Evolutionary conservation across 1,140 invertebrate genomes (phyloP), one percentile per base, ranked within the genome.

Genomic region (Trichonephila clavipes): DNA sequence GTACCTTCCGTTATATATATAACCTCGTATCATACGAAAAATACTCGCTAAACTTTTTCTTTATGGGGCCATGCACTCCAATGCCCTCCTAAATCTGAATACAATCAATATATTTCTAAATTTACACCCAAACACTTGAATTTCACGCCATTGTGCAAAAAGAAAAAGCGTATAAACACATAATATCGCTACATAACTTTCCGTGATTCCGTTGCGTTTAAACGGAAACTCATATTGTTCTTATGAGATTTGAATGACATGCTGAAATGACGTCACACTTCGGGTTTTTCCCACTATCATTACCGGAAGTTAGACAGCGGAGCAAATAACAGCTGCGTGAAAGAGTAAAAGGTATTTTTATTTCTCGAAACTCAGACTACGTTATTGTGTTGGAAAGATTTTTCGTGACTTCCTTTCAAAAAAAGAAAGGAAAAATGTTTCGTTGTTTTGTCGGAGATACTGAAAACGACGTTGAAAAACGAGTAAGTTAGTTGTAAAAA

Each of bases 261-360:
- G 72, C 24, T 40, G 16, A 18, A 40, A 77, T 19, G 72, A 77
- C 72, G 72, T 77, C 72, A 77, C 34, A 77, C 34, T 34, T 34
- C 28, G 72, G 51, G 28, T 77, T 77, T 77, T 77, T 18, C 69
- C 72, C 72, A 77, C 28, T 51, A 12, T 28, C 72, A 28, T 28
- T 18, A 77, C 72, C 72, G 72, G 72, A 77, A 77, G 66, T 69
- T 14, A 24, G 8, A 69, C 66, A 69, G 72, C 14, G 28, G 24
- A 40, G 12, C 72, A 77, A 77, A 77, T 40, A 34, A 18, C 72
- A 18, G 72, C 28, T 6, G 34, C 72, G 28, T 77, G 72, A 40
- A 77, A 77, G 28, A 77, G 28, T 77, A 34, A 77, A 77, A 77
- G 72, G 72, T 40, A 77, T 18, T 77, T 77, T 77, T 72, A 28